phyloP scores from a whole-genome alignment of 2,888 invertebrate species.

The Cataglyphis cursor region DNA sequence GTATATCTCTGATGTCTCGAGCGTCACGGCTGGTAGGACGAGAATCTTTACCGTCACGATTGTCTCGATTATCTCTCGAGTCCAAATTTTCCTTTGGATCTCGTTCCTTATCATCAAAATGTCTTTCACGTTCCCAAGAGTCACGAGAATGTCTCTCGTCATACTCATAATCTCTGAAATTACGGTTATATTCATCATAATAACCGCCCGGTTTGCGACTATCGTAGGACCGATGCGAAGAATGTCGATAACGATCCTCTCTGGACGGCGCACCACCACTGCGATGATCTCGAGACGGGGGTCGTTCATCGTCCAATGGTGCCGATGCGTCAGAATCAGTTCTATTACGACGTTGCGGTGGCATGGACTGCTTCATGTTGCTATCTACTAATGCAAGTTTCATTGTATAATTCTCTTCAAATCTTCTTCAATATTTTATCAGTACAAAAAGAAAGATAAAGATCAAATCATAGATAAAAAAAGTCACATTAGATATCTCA shows the following conservation, averaged over 20 bases:
- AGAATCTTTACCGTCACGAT: constrained; percentile 77
- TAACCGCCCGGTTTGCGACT: constrained; percentile 76
- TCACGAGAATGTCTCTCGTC: constrained; percentile 84
- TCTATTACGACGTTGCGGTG: constrained; percentile 81
- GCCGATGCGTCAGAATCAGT: constrained; percentile 83
- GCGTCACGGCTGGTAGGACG: constrained; percentile 64
- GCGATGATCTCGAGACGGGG: constrained; percentile 82
- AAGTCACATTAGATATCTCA: not conserved
- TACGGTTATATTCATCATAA: constrained; percentile 78
- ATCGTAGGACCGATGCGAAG: constrained; percentile 81
- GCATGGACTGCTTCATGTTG: constrained; percentile 79
- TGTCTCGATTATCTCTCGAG: constrained; percentile 62
- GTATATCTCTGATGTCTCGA: constrained; percentile 75
- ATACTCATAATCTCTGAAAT: constrained; percentile 84
- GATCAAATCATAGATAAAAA: not conserved
- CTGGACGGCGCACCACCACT: constrained; percentile 68
- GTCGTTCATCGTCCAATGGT: constrained; percentile 83
- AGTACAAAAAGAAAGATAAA: not conserved
- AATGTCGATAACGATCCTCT: constrained; percentile 83
- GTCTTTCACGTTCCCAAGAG: constrained; percentile 83
- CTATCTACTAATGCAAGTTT: constrained; percentile 74
- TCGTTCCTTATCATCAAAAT: constrained; percentile 82
- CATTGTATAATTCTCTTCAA: not conserved
- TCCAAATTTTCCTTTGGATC: constrained; percentile 73
- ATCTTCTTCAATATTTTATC: not conserved